Conservation (phyloP, 2,888 invertebrate genomes). For the Copidosoma aretas region DNA sequence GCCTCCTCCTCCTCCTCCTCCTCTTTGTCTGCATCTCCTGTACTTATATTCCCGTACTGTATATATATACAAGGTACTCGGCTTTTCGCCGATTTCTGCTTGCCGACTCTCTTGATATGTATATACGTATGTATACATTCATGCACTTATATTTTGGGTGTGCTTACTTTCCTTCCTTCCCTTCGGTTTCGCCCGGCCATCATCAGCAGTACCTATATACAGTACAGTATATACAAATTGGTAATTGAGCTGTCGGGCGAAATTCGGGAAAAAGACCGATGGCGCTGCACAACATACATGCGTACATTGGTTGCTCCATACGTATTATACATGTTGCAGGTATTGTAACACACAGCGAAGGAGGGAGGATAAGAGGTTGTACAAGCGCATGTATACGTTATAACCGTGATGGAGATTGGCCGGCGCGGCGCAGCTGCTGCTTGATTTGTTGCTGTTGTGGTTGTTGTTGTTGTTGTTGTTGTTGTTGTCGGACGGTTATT, state of each 20-base stretch:
- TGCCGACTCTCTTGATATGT: too few species aligned
- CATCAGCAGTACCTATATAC: not conserved
- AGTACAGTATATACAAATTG: too few species aligned
- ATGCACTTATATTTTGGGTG: not conserved
- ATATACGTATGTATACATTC: too few species aligned
- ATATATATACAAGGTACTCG: not conserved
- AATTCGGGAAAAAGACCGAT: conserved; percentile 23
- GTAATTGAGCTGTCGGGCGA: conserved; percentile 19
- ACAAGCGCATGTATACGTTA: too few species aligned
- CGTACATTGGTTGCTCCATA: too few species aligned
- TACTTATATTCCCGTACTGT: not conserved
- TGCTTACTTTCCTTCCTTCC: too few species aligned
- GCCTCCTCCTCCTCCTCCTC: too few species aligned
- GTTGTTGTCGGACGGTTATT: conserved; percentile 6
- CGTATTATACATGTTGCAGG: too few species aligned
- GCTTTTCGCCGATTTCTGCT: not conserved
- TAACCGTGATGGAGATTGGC: not conserved
- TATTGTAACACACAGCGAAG: not conserved
- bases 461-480: too few species aligned
- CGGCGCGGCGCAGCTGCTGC: conserved; percentile 1
- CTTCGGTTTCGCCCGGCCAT: conserved; percentile 1
- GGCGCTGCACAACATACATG: too few species aligned
- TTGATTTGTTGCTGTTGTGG: conserved; percentile 10
- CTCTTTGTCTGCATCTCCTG: too few species aligned
- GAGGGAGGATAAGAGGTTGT: not conserved